Evolutionary conservation across 2,888 invertebrate species (phyloP), one percentile per base, ranked within the genome.

Genomic region (Sphecodes monilicornis): DNA sequence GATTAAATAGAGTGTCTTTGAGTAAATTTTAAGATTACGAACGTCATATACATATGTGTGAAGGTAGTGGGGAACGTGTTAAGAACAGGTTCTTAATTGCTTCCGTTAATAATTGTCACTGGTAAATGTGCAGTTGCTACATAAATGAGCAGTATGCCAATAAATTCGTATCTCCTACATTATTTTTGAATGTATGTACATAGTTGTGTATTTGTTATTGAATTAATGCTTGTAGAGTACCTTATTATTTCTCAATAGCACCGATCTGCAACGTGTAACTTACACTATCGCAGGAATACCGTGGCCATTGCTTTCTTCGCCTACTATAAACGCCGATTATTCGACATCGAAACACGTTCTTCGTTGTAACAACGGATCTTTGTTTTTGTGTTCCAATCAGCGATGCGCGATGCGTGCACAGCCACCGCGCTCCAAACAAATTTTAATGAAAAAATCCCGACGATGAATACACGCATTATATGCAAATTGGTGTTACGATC

Each of bases 381-480:
- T 60, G 60, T 60, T 29, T 60, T 60, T 60, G 29, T 29, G 60
- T 6, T 26, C 29, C 1, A 29, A 29, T 60, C 2, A 29, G 16
- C 60, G 57, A 57, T 54, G 50, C 50, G 54, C 22, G 54, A 54
- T 26, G 16, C 60, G 60, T 16, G 29, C 29, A 29, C 60, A 29
- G 26, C 13, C 57, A 5, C 29, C 29, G 60, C 29, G 16, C 6
- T 64, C 10, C 29, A 18, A 18, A 41, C 10, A 4, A 43, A n/a
- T 57, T 54, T 77, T 57, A 57, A 18, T 26, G 43, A 64, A 64
- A 64, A 32, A 32, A 64, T 32, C 18, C 32, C 18, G 64, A 32
- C 22, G 32, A 18, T 32, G 64, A 32, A 32, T n/a, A 11, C 66
- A n/a, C 57, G 26, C 60, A 54, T 76, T 32, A 76, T 66, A 66